Evolutionary conservation across 2,797 vertebrate genomes (phyloP).

Genomic region (Dendrocincla tyrannina): DNA sequence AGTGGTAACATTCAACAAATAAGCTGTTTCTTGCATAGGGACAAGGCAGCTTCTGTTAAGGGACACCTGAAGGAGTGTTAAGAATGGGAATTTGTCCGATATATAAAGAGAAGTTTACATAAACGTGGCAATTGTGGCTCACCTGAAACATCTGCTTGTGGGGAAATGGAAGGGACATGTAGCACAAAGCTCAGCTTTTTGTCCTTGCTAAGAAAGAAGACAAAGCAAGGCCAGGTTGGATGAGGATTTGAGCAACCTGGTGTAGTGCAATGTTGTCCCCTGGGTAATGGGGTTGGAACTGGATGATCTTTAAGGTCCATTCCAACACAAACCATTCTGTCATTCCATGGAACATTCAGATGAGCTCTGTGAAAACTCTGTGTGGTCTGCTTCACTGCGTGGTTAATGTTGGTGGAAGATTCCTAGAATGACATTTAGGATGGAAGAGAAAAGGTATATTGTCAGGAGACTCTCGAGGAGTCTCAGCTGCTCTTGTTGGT

Average conservation of each 20-base stretch:
- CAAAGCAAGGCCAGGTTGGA: not conserved
- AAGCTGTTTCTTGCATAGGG: not conserved
- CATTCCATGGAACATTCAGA: not conserved
- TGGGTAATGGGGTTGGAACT: not conserved
- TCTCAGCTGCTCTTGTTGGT: not conserved
- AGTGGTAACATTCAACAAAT: not conserved
- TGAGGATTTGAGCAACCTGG: not conserved
- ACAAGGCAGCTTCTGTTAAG: not conserved
- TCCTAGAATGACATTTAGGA: not conserved
- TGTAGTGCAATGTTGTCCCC: not conserved
- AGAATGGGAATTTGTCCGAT: not conserved
- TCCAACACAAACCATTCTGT: not conserved
- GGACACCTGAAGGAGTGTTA: not conserved
- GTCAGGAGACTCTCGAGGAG: not conserved
- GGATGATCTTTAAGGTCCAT: not conserved
- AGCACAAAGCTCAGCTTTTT: not conserved
- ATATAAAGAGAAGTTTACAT: not conserved
- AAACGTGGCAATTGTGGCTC: not conserved
- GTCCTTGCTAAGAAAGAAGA: not conserved
- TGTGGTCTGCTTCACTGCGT: not conserved
- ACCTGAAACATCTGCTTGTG: not conserved
- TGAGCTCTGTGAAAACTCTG: not conserved
- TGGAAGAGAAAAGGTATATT: not conserved
- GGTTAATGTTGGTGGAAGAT: not conserved
- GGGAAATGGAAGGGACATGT: not conserved